Base-by-base conservation (phyloP, 1,140 invertebrate species). In the Aphis craccivora region DNA sequence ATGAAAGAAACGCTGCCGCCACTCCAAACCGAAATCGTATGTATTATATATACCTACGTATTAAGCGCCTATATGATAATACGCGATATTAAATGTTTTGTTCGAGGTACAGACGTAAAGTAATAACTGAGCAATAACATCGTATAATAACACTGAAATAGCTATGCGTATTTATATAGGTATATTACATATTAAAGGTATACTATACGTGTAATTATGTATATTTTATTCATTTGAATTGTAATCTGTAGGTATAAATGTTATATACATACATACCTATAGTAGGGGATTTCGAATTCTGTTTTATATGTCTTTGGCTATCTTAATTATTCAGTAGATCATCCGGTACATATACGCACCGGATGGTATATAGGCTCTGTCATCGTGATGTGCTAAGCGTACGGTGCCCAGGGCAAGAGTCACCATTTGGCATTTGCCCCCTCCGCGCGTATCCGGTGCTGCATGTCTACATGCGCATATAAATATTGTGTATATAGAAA, bases 141-240 rank as follows among this genome's bases (percentile, higher is more conserved):
- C 30, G 22, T 60, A 67, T 67, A 67, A 14, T n/a, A 67, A 67
- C 11, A n/a, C 30, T 67, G 60, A 67, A n/a, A 67, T n/a, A n/a
- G n/a, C n/a, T n/a, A 5, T 55, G 25, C 55, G 55, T 60, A 30
- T 60, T 45, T 45, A 45, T 45, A 30, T 67, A 67, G 30, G 11
- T n/a, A 30, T 60, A 22, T 18, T 45, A 11, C 9, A 45, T 45
- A 40, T 40, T 40, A 40, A 40, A 25, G 25, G 55, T 60, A 25
- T 60, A 25, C 55, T 48, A 48, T 48, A 48, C 48, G 0, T 48
- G 25, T 60, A 67, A 67, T 67, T 67, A 67, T 67, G 60, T 67
- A 67, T 67, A 67, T 67, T 67, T 67, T 67, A 67, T 67, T 67
- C 60, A 67, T 67, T 67, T 67, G 60, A 67, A n/a, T 67, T 67